Conservation (phyloP, 2,113 vertebrate genomes). For the Pelodiscus sinensis region DNA sequence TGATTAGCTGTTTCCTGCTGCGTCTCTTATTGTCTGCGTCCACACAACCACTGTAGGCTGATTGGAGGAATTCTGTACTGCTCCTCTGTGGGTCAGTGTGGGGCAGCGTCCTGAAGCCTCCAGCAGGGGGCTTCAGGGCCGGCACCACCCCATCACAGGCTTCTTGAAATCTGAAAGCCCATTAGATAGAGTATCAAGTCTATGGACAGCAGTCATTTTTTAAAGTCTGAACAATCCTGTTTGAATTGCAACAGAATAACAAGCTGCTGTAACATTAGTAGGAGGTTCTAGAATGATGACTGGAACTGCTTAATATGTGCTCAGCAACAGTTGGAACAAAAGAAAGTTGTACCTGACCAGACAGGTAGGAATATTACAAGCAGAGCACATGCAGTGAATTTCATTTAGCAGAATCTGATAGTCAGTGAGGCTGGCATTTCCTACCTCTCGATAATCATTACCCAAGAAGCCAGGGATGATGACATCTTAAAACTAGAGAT, state of each 20-base stretch:
- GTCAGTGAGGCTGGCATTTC: constrained; percentile 61
- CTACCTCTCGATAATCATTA: constrained; percentile 64
- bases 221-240: constrained; percentile 22
- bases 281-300: constrained; percentile 66
- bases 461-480: constrained; percentile 49
- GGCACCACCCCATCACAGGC: not conserved
- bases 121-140: no score
- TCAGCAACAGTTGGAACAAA: constrained; percentile 77
- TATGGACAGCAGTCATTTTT: no score
- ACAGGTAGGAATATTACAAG: not conserved
- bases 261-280: constrained; percentile 59
- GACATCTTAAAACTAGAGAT: constrained; percentile 7
- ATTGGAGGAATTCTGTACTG: no score
- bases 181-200: constrained; percentile 29
- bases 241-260: constrained; percentile 25
- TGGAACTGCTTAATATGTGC: constrained; percentile 60
- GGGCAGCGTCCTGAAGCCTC: no score
- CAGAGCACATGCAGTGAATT: constrained; percentile 60
- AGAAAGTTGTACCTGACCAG: constrained; percentile 45
- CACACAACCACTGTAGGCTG: no score
- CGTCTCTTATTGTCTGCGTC: no score
- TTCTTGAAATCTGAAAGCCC: constrained; percentile 23
- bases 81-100: no score
- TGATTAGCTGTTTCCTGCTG: no score
- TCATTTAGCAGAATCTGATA: constrained; percentile 56